Conservation (phyloP, 2,113 vertebrate genomes). For the Psephotus haematonotus region DNA sequence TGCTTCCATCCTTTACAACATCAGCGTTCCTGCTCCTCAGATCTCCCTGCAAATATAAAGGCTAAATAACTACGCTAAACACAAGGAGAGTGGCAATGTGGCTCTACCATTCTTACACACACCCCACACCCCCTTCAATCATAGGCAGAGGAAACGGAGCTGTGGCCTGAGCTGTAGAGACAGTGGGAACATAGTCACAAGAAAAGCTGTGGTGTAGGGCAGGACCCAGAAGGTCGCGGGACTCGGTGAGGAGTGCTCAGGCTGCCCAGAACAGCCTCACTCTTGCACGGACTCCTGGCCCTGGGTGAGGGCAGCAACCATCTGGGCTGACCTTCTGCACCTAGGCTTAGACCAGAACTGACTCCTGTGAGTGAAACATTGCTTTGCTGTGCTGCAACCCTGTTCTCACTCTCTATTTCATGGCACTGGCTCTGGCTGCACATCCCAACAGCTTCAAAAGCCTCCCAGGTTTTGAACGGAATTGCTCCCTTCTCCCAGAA, state of each 20-base stretch:
- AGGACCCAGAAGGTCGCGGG: background rate
- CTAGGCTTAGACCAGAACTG: background rate
- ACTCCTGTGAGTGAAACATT: fast-evolving
- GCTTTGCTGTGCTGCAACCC: background rate
- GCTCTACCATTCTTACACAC: background rate
- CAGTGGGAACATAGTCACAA: fast-evolving
- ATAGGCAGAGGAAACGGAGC: fast-evolving
- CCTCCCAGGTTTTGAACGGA: background rate
- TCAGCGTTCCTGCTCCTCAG: fast-evolving
- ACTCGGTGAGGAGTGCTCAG: fast-evolving
- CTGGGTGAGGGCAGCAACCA: background rate
- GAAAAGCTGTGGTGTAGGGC: background rate
- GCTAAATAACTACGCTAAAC: background rate
- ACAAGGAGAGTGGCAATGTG: fast-evolving
- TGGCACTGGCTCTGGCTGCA: background rate
- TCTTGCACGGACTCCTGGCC: background rate
- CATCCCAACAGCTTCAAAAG: background rate
- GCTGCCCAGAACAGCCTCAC: background rate
- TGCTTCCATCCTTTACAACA: background rate
- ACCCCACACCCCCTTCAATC: fast-evolving
- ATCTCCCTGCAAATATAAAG: background rate
- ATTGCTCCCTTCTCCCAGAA: background rate
- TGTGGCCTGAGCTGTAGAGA: background rate
- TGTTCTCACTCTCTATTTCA: background rate
- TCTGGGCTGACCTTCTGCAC: background rate